Base-by-base conservation (phyloP, 2,888 invertebrate species). In the Gisinianus flammeolus region DNA sequence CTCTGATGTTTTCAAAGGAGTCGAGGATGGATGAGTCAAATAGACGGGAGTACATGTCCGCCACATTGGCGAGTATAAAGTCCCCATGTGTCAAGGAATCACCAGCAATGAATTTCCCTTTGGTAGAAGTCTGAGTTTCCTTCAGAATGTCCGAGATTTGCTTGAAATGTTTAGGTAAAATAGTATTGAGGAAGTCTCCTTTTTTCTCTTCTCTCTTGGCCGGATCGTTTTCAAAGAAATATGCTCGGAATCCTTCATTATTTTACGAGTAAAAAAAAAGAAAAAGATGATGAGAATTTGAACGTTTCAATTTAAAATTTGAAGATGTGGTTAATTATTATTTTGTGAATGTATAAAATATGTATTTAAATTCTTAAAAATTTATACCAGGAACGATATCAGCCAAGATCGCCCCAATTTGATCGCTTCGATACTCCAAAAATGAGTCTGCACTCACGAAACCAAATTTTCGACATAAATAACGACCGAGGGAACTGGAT, bases 401-500 rank as follows among this genome's bases (percentile, higher is more conserved):
- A 1, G 26, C 16, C 26, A 62, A 16, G 12, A 62, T 62, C 6
- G 24, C 62, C 6, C 8, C 62, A 12, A 62, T 26, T 26, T 62
- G 26, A 6, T 24, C 62, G 3, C 26, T 10, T 26, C 62, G 62
- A 26, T 26, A 62, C 12, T 62, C 12, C 10, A 62, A 6, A 6
- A 62, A 28, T 1, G 24, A 12, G 16, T 62, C 28, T 12, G 5
- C 12, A 2, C 26, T 28, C 26, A 62, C 62, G 10, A 62, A 62
- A 62, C 62, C 62, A 16, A 62, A 62, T 62, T 62, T 62, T 28
- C 10, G 26, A 26, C 62, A 62, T 12, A 62, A 26, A 26, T 62
- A 62, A 24, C 5, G 10, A 2, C 5, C 16, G 12, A 62, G 24
- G 22, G 62, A 10, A 62, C 8, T 26, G 2, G 26, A 26, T 26